Evolutionary conservation across 2,888 invertebrate genomes (phyloP).

Genomic region (Leptinotarsa juncta): DNA sequence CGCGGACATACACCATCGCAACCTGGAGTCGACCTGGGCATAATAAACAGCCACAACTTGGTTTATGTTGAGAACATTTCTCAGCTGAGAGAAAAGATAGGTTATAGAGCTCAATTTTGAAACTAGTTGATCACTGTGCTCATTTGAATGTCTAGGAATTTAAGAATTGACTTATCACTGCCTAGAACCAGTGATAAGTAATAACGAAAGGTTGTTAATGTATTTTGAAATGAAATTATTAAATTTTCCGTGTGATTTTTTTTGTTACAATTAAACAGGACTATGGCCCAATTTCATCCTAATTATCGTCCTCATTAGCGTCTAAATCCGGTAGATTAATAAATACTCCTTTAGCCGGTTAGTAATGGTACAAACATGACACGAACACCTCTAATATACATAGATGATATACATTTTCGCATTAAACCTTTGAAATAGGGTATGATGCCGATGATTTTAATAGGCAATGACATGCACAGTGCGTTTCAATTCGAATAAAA

Average conservation of each 20-base stretch:
- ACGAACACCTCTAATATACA: constrained; percentile 50
- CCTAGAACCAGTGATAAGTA: too few species aligned
- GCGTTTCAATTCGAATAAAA: constrained; percentile 62
- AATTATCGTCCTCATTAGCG: constrained; percentile 25
- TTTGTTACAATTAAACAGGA: not conserved
- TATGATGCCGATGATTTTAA: constrained; percentile 62
- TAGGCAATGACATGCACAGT: constrained; percentile 64
- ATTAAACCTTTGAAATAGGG: constrained; percentile 59
- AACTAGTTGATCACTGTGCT: too few species aligned
- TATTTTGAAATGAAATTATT: too few species aligned
- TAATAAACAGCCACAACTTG: too few species aligned
- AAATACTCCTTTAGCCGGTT: constrained; percentile 33
- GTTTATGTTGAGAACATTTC: too few species aligned
- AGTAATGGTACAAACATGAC: constrained; percentile 51
- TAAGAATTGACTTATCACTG: too few species aligned
- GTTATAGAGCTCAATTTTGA: too few species aligned
- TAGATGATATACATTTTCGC: constrained; percentile 58
- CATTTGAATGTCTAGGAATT: too few species aligned
- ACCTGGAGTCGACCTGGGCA: too few species aligned
- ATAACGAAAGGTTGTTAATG: too few species aligned
- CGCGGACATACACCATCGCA: too few species aligned
- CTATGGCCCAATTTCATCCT: constrained; percentile 8
- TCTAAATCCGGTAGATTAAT: constrained; percentile 27
- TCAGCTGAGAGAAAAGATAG: too few species aligned
- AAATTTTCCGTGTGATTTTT: not conserved